These are phyloP conservation scores for Hydrozoanthus gracilis DNA, from an alignment of 92 coral and sea anemone species.

Conservation along the genomic window DNA sequence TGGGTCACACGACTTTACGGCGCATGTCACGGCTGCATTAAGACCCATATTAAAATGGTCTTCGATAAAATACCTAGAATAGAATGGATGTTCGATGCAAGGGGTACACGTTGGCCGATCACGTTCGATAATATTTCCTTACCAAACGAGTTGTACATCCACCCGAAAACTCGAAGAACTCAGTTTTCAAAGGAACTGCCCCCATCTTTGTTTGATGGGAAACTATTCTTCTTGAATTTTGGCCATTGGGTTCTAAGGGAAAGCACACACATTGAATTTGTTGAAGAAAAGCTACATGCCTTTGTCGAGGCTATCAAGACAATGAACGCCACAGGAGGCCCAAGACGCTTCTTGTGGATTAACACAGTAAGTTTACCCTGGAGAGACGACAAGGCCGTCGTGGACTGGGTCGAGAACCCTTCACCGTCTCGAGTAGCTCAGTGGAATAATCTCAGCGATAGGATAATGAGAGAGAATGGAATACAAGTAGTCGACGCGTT, in stretches of 20 bases:
- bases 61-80: conserved; percentile 96
- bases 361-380: conserved; percentile 93
- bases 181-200: conserved; percentile 91
- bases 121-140: conserved; percentile 80
- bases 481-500: conserved; percentile 94
- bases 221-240: conserved; percentile 87
- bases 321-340: conserved; percentile 66
- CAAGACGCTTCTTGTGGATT: conserved; percentile 84
- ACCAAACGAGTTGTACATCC: conserved; percentile 90
- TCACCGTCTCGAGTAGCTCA: conserved; percentile 90
- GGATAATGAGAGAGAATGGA: conserved; percentile 68
- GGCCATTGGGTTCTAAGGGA: conserved; percentile 98
- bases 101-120: conserved; percentile 99
- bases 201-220: conserved; percentile 76
- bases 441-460: conserved; percentile 79
- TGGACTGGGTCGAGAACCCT: conserved; percentile 93
- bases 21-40: conserved; percentile 87
- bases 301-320: conserved; percentile 74
- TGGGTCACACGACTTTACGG: conserved; percentile 97
- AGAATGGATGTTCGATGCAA: conserved; percentile 99
- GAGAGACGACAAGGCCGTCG: conserved; percentile 93
- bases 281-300: conserved; percentile 75
- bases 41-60: conserved; percentile 90
- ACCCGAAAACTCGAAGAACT: conserved; percentile 85
- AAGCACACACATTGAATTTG: conserved; percentile 75